phyloP scores from a whole-genome alignment of 2,113 vertebrate genomes.

The Regulus satrapa region DNA sequence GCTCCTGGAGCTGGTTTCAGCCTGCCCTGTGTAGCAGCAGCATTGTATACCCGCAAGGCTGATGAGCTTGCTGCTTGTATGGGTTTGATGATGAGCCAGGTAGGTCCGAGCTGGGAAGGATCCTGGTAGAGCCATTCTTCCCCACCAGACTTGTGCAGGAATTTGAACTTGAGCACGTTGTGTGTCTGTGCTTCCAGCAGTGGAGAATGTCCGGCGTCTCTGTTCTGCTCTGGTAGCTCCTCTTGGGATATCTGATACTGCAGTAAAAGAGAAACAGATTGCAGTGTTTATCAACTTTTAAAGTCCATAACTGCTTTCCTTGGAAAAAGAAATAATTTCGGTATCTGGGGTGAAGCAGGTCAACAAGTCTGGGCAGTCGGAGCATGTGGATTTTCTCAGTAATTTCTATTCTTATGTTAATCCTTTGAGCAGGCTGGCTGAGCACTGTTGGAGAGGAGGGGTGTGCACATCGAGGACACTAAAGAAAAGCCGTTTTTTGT shows the following conservation, averaged over 20 bases:
- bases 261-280: background rate
- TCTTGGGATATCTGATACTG: background rate
- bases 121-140: background rate
- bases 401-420: constrained; percentile 46
- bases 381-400: background rate
- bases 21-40: background rate
- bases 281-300: background rate
- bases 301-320: background rate
- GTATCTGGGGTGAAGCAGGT: background rate
- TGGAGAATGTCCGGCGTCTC: accelerated
- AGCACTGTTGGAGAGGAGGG: background rate
- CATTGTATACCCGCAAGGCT: background rate
- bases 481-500: background rate
- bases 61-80: background rate
- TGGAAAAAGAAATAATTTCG: background rate
- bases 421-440: background rate
- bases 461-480: background rate
- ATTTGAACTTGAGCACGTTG: background rate
- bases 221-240: background rate
- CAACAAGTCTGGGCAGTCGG: background rate
- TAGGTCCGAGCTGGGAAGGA: background rate
- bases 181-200: background rate
- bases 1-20: accelerated
- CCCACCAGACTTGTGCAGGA: background rate
- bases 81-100: background rate